A percentile compares a stretch with the other conserved stretches of the same genome.
These are phyloP conservation scores for Takifugu flavidus DNA, from an alignment of 2,113 vertebrate genomes.

Conservation along the genomic window DNA sequence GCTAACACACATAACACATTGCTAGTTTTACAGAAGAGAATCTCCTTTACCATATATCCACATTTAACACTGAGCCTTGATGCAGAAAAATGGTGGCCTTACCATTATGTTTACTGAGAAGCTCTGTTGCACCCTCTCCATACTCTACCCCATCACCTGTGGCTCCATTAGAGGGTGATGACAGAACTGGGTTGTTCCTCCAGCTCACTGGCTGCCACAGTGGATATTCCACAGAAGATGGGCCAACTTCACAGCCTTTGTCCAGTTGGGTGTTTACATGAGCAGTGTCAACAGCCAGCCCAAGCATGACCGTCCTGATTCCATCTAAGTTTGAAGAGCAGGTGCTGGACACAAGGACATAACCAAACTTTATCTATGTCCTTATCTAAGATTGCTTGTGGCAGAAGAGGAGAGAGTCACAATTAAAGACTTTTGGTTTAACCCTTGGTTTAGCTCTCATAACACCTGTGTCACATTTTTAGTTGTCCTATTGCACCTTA, in stretches of 20 bases:
- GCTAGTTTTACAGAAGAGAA: too few species aligned
- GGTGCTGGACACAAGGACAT: too few species aligned
- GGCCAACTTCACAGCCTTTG: background rate
- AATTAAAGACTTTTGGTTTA: too few species aligned
- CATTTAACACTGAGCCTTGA: too few species aligned
- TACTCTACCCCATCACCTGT: slow-evolving; percentile 9
- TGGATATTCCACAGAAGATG: background rate
- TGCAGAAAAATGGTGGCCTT: background rate
- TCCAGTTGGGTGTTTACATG: slow-evolving; percentile 12
- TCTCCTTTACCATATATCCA: too few species aligned
- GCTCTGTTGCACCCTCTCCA: slow-evolving; percentile 2
- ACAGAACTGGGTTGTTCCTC: background rate
- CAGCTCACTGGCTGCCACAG: background rate
- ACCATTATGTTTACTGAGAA: slow-evolving; percentile 29
- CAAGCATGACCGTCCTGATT: slow-evolving; percentile 7
- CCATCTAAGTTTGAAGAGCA: slow-evolving; percentile 16
- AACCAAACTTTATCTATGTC: too few species aligned
- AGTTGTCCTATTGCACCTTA: too few species aligned
- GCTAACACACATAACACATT: too few species aligned
- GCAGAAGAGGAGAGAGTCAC: too few species aligned
- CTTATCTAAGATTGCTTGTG: too few species aligned
- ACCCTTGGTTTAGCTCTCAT: too few species aligned
- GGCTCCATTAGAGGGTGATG: background rate
- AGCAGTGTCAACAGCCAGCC: slow-evolving; percentile 7
- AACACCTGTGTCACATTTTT: too few species aligned